Base-by-base conservation (phyloP, 2,797 vertebrate species). In the Crocidura indochinensis region DNA sequence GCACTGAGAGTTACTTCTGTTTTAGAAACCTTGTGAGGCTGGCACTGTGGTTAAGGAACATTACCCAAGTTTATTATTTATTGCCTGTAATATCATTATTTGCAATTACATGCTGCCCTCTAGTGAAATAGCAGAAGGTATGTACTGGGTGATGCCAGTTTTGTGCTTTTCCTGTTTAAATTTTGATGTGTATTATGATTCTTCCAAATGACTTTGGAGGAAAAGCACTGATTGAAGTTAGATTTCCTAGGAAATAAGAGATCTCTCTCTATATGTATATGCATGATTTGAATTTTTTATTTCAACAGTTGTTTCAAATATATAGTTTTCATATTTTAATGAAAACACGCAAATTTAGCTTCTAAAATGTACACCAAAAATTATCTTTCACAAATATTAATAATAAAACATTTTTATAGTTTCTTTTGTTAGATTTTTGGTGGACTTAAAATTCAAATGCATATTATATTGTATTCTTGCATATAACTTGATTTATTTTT, bases 81-180 rank as follows among this genome's bases (percentile, higher is more conserved):
- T 7, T 12, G 10, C 1, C 0, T 10, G 69, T 9, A n/a, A 22
- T 79, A 29, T 31, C 24, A 19, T 49, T 29, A 92, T 96, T 90
- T 84, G 53, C 78, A 92, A 84, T 78, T 72, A 1, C 24, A 44
- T 92, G 84, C 94, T 95, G 95, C 96, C 96, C 88, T 77, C 96
- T 96, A 96, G 94, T 92, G 96, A 87, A 31, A 77, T 0, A 29
- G 53, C 12, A 20, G 20, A 2, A 73, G 12, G 8, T 10, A 26
- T 72, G 15, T 14, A 56, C 3, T 1, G 8, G 8, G 10, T 2
- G 44, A 82, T 44, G 24, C 67, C 17, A 47, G 68, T 56, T 44
- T 72, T n/a, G 19, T 27, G 46, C 6, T 60, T 68, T 91, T 74
- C 60, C 29, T 31, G 22, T 10, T 29, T 82, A 47, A 88, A 78